Conservation (phyloP, 2,888 invertebrate genomes). For the Hermodice carunculata region DNA sequence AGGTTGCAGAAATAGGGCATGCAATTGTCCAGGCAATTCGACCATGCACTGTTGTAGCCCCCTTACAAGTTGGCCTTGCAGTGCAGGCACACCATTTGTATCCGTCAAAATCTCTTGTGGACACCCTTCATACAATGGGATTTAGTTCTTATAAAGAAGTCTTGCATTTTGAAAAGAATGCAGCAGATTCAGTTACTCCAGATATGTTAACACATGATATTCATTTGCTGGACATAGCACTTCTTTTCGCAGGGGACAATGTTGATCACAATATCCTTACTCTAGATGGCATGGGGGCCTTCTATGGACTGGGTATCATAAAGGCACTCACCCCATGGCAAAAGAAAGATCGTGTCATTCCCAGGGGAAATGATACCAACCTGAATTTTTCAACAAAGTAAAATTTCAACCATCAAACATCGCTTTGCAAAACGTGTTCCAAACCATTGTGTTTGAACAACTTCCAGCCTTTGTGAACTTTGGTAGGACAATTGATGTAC, state of each 20-base stretch:
- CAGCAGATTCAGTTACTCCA: constrained; percentile 1
- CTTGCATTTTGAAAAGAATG: constrained; percentile 11
- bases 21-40: neutral
- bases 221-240: neutral
- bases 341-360: neutral
- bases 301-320: constrained; percentile 35
- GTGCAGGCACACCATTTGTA: neutral
- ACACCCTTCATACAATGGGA: neutral
- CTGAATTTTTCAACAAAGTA: neutral
- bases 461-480: neutral
- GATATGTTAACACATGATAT: neutral
- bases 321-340: constrained; percentile 20
- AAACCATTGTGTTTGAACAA: neutral
- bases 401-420: neutral
- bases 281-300: constrained; percentile 29
- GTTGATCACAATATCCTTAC: constrained; percentile 17
- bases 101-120: neutral
- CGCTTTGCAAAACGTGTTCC: neutral
- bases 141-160: neutral
- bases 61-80: neutral
- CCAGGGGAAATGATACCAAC: neutral
- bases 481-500: neutral
- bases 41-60: neutral
- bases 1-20: too few species aligned
- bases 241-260: constrained; percentile 9